Base-by-base conservation (phyloP, 2,888 invertebrate genomes). In the Orthonychiurus folsomi region DNA sequence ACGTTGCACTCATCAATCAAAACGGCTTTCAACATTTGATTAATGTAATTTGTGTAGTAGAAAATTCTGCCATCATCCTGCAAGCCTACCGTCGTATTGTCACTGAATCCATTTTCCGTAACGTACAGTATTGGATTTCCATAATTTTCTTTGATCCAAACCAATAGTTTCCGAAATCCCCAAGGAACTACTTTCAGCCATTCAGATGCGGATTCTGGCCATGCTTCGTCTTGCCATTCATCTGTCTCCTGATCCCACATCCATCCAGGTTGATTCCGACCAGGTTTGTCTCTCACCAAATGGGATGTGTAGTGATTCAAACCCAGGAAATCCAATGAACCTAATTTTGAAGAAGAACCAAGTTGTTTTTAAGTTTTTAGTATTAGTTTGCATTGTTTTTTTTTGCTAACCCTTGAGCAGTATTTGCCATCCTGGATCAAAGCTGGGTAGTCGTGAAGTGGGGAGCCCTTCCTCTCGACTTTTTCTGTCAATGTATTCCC, bases 391-490 rank as follows among this genome's bases (percentile, higher is more conserved):
- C n/a, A n/a, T n/a, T n/a, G n/a, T n/a, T 20, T 5, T 52, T 55
- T 12, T 15, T 21, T 3, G 21, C 50, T 25, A 21, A 56, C 69
- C 70, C 65, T 70, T 70, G 1, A 73, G 25, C 26, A 63, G 66
- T n/a, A 59, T 47, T 0, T 66, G 55, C 71, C 71, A 73, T 3
- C 50, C 60, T 3, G 61, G 53, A 52, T 63, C 64, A 63, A 73
- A 71, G 23, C 47, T 37, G 18, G 73, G 73, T 9, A 73, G 62
- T 20, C 73, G 59, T 0, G 73, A 73, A 15, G 60, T 60, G 3
- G 53, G 61, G 53, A 75, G 69, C 5, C 76, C 76, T 64, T 77
- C 77, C 2, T 66, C 62, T 37, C 66, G 24, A 58, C 77, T 77
- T 59, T 76, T 77, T 2, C 63, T 65, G 2, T 67, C 74, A 27